These are phyloP conservation scores for Apomyelois bistriatella DNA, from an alignment of 2,888 invertebrate genomes.

Conservation along the genomic window DNA sequence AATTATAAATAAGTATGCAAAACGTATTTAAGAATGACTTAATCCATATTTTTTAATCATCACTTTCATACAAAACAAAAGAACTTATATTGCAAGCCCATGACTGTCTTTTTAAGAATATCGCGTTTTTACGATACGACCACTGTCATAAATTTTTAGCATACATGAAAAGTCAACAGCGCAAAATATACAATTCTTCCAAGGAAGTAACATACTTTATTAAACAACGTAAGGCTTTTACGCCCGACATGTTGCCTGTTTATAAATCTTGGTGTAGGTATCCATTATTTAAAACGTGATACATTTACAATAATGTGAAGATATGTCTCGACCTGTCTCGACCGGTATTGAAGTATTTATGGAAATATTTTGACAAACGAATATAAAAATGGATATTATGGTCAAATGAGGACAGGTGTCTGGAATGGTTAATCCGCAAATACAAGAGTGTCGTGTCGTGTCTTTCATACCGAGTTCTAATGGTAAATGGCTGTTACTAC, in stretches of 20 bases:
- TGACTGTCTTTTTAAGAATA: neutral
- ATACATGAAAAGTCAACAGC: neutral
- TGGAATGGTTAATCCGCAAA: too few species aligned
- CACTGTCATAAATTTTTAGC: slow-evolving; percentile 1
- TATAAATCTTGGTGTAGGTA: neutral
- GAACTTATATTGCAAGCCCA: too few species aligned
- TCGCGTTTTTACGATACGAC: neutral
- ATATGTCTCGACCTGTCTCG: neutral
- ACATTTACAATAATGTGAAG: neutral
- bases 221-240: slow-evolving; percentile 4
- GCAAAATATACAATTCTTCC: neutral
- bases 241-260: neutral
- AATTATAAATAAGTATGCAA: too few species aligned
- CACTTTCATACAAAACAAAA: too few species aligned
- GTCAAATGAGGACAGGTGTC: too few species aligned
- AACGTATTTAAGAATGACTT: too few species aligned
- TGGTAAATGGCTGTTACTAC: too few species aligned
- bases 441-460: too few species aligned
- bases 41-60: too few species aligned
- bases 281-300: slow-evolving; percentile 1
- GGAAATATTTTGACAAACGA: too few species aligned
- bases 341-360: neutral
- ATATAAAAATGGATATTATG: too few species aligned
- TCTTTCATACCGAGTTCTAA: too few species aligned
- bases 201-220: neutral